Evolutionary conservation across 2,113 vertebrate genomes (phyloP).

Genomic region (Muscicapa adusta): DNA sequence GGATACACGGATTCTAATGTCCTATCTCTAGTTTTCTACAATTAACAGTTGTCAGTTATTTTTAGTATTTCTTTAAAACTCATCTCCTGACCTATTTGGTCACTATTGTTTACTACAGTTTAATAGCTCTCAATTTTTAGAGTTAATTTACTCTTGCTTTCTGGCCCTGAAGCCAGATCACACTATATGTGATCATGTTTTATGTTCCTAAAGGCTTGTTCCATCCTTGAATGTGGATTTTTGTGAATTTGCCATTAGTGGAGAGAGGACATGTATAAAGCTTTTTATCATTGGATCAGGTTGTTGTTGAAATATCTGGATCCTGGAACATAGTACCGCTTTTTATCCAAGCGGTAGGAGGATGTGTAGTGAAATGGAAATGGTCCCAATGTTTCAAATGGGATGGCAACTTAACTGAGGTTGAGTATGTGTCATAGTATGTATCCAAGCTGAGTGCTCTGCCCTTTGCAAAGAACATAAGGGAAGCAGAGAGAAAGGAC

Average conservation of each 20-base stretch:
- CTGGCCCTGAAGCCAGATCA: not conserved
- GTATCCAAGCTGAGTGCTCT: not conserved
- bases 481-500: not conserved
- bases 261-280: not conserved
- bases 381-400: not conserved
- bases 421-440: not conserved
- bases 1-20: not conserved
- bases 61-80: not conserved
- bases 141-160: not conserved
- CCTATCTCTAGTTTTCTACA: not conserved
- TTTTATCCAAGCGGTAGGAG: not conserved
- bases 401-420: not conserved
- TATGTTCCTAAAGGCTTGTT: not conserved
- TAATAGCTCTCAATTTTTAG: not conserved
- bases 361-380: not conserved
- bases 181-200: rapidly evolving
- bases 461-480: not conserved
- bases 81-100: not conserved
- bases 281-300: not conserved
- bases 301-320: not conserved
- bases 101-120: not conserved
- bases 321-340: not conserved
- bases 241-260: not conserved
- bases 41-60: not conserved
- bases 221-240: rapidly evolving